Base-by-base conservation (phyloP, 2,797 vertebrate species). In the Myotis planiceps region DNA sequence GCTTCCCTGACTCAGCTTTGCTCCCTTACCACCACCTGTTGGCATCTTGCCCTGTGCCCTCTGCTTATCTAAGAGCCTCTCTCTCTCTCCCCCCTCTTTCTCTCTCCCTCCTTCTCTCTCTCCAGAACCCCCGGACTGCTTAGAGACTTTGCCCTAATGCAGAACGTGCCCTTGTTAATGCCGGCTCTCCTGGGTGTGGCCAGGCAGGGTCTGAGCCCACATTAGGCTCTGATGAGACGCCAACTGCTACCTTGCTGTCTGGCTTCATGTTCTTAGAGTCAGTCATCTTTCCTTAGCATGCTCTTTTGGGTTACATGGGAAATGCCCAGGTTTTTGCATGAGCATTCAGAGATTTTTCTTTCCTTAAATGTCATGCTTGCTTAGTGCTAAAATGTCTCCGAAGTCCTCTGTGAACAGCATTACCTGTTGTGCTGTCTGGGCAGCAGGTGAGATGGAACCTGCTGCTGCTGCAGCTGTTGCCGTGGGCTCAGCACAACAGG, bases 231-330 rank as follows among this genome's bases (percentile, higher is more conserved):
- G 27, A 19, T 1, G 15, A 14, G 13, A 21, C 29, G 27, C 42
- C 37, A 27, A 2, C 5, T 47, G 45, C 8, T 2, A 2, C 3
- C 18, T 39, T 45, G 39, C 27, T 21, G 3, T 6, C 0, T 0
- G 45, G n/a, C 32, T 66, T 25, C 23, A 10, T 10, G 23, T 81
- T 47, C 32, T 66, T 15, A 18, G 32, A 19, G 7, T 58, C 58
- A n/a, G 37, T 9, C 58, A 18, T 45, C 47, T 72, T 65, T 32
- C n/a, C 42, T 76, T 15, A 47, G 58, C 21, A 5, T 7, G 15
- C 6, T 63, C n/a, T 14, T 29, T 39, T 45, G 15, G 69, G 32
- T 45, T 37, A 55, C 29, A 1, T 1, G 21, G 18, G 53, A 42
- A 14, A 47, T n/a, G 14, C 32, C 45, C n/a, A 15, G 10, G 45